Base-by-base conservation (phyloP, 2,888 invertebrate genomes). In the Tyria jacobaeae region DNA sequence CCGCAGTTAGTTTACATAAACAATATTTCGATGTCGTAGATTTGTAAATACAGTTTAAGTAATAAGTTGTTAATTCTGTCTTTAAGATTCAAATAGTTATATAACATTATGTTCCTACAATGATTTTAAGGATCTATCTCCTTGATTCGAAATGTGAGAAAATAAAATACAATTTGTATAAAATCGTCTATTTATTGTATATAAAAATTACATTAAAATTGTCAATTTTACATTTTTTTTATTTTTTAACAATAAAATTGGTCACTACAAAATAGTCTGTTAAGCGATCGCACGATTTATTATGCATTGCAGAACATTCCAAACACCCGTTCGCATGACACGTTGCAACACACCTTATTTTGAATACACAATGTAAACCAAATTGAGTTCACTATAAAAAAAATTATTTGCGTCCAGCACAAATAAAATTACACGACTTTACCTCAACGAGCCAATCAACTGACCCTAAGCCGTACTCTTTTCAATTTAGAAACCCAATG, bases 151-250 rank as follows among this genome's bases (percentile, higher is more conserved):
- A 83, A 81, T 79, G 79, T 78, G 79, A 83, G 72, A 78, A 79
- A 81, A 84, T 79, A 80, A 82, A 88, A 90, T 87, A 79, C 75
- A 76, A 83, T 90, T 91, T 91, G 89, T 93, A 94, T 89, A 94
- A 93, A 94, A 93, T 86, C 87, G 87, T 92, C 92, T 93, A 94
- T 94, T 94, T 92, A 93, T 92, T 94, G 93, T 94, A 93, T 92
- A 94, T 92, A 94, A 94, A 93, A 93, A 91, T 93, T 92, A 93
- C 94, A 92, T 93, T 92, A 91, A 92, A 93, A 92, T 93, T 92
- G 91, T 92, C 92, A 92, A 92, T 91, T 92, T 92, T 92, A 93
- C 92, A 91, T 85, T 86, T 88, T n/a, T n/a, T 85, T 81, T 81
- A 75, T 85, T 89, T 86, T 82, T 89, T 91, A 91, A 87, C 87